Conservation (phyloP, 1,140 invertebrate species). For the Coptotermes formosanus region DNA sequence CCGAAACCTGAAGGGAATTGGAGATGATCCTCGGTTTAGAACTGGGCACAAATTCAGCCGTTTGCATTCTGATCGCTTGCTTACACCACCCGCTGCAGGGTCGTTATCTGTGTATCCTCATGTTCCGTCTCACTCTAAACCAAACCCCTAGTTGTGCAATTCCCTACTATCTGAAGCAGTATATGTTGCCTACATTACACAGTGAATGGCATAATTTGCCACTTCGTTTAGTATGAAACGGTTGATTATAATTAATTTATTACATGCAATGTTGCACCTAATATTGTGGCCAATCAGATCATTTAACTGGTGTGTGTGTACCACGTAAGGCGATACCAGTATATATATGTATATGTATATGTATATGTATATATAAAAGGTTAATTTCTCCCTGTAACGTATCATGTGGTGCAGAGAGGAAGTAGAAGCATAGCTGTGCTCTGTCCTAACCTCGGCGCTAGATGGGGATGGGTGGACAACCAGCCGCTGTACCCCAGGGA, state of each 20-base stretch:
- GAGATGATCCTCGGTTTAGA: slow-evolving; percentile 24
- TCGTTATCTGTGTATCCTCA: not conserved
- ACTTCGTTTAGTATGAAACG: not conserved
- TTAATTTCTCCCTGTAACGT: no score
- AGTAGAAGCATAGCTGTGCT: no score
- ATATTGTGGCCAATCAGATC: not conserved
- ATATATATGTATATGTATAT: no score
- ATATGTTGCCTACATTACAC: not conserved
- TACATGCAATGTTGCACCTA: not conserved
- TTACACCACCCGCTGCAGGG: not conserved
- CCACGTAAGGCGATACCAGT: no score
- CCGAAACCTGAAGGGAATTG: slow-evolving; percentile 21
- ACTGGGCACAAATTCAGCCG: slow-evolving; percentile 24
- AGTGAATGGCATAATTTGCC: not conserved
- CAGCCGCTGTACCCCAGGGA: no score
- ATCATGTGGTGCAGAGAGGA: no score
- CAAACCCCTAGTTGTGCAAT: not conserved
- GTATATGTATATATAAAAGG: no score
- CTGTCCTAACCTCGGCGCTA: no score
- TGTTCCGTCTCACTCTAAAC: not conserved
- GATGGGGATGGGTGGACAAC: no score
- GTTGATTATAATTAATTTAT: not conserved
- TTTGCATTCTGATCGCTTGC: slow-evolving; percentile 17
- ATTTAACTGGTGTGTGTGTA: not conserved
- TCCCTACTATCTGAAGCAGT: not conserved